A percentile compares a stretch with the other conserved stretches of the same genome.
phyloP scores from a whole-genome alignment of 2,797 vertebrate genomes.

The Pelochelys cantorii region DNA sequence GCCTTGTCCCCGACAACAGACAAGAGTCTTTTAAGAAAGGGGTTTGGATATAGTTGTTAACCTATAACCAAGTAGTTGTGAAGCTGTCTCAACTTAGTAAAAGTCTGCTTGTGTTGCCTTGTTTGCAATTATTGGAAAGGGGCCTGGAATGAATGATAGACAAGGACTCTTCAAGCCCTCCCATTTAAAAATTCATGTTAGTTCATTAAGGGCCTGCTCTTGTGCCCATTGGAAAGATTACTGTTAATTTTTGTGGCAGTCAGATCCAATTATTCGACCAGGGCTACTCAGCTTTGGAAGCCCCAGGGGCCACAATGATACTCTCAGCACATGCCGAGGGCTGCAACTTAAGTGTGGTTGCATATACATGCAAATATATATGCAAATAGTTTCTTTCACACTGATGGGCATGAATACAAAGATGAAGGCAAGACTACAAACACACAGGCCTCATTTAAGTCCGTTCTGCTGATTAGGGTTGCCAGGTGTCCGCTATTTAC shows the following conservation, averaged over 20 bases:
- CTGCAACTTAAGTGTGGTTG: too few relatives aligned
- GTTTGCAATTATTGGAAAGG: conserved; percentile 36
- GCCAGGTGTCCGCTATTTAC: too few relatives aligned
- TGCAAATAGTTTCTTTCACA: too few relatives aligned
- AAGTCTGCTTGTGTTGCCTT: not conserved
- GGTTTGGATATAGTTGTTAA: accelerated
- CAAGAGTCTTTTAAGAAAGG: not conserved
- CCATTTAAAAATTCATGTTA: not conserved
- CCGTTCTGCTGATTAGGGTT: too few relatives aligned
- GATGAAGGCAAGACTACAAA: too few relatives aligned
- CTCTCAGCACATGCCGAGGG: too few relatives aligned
- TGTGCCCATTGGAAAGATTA: not conserved
- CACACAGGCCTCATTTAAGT: too few relatives aligned
- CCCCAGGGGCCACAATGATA: too few relatives aligned
- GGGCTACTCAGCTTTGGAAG: too few relatives aligned
- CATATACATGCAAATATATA: too few relatives aligned
- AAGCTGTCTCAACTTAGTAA: not conserved
- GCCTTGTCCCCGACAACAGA: not conserved
- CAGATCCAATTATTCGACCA: conserved; percentile 6
- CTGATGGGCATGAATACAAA: too few relatives aligned
- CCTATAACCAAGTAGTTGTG: not conserved
- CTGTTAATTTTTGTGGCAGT: conserved; percentile 38
- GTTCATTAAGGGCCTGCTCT: not conserved
- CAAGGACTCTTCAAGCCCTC: conserved; percentile 28
- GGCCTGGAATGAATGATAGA: not conserved